Conservation (phyloP, 2,888 invertebrate genomes). For the Drosophila austrosaltans region DNA sequence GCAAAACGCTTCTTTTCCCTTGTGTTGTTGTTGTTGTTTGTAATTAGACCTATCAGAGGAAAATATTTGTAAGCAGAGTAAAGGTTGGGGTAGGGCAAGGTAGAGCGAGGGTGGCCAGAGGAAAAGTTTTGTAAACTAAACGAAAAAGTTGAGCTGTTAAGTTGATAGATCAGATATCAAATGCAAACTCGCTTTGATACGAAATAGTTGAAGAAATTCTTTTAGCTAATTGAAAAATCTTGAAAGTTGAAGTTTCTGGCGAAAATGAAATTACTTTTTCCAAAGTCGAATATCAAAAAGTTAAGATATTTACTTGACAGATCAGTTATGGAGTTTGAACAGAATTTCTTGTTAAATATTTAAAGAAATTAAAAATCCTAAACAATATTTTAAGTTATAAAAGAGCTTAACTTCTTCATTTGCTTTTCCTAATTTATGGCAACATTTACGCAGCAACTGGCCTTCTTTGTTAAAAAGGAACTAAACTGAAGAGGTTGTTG, state of each 20-base stretch:
- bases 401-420: too few relatives aligned
- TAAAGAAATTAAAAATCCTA: background rate
- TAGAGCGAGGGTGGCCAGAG: background rate
- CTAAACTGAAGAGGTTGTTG: too few relatives aligned
- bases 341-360: background rate
- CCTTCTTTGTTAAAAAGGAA: too few relatives aligned
- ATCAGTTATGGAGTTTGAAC: background rate
- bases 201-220: conserved; percentile 1
- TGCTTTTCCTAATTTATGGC: too few relatives aligned
- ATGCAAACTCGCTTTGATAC: conserved; percentile 1
- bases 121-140: conserved; percentile 6
- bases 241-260: background rate
- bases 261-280: background rate
- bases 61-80: background rate
- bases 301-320: background rate
- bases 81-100: background rate
- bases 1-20: conserved; percentile 23
- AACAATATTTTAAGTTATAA: too few relatives aligned
- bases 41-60: conserved; percentile 68
- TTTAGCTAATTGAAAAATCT: conserved; percentile 10
- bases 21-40: conserved; percentile 56
- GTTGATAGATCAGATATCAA: conserved; percentile 9
- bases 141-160: background rate
- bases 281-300: background rate
- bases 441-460: too few relatives aligned